phyloP scores from a whole-genome alignment of 2,888 invertebrate species.

The Agrotis exclamationis region DNA sequence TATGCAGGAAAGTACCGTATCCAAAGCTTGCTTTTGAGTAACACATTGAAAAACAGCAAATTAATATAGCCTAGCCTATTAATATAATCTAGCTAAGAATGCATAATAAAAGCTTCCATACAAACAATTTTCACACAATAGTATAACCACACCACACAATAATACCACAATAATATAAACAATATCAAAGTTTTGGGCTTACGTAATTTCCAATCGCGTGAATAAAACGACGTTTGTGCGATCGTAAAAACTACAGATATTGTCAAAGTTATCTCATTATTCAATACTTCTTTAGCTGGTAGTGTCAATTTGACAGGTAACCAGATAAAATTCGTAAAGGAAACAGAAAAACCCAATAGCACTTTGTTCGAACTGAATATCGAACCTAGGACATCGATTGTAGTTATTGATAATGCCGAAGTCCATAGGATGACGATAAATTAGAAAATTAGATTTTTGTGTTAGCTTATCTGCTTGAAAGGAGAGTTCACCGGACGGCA shows the following conservation, averaged over 20 bases:
- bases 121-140: slow-evolving; percentile 33
- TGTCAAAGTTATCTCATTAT: slow-evolving; percentile 53
- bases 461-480: no score
- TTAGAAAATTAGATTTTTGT: no score
- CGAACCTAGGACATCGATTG: not conserved
- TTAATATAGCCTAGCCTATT: no score
- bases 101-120: slow-evolving; percentile 17
- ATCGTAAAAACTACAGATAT: slow-evolving; percentile 51
- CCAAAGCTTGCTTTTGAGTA: no score
- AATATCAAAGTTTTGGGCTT: slow-evolving; percentile 40
- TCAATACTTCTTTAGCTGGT: slow-evolving; percentile 39
- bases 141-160: no score
- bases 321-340: not conserved
- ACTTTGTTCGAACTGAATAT: not conserved
- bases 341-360: not conserved
- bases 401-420: no score
- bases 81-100: slow-evolving; percentile 19
- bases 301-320: slow-evolving; percentile 15
- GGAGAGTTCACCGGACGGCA: no score
- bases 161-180: no score
- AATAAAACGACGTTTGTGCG: slow-evolving; percentile 30
- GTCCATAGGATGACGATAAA: no score
- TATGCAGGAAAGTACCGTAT: no score
- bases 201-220: slow-evolving; percentile 32
- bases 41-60: no score